phyloP scores from a whole-genome alignment of 2,888 invertebrate genomes.

The Cistogaster globosa region DNA sequence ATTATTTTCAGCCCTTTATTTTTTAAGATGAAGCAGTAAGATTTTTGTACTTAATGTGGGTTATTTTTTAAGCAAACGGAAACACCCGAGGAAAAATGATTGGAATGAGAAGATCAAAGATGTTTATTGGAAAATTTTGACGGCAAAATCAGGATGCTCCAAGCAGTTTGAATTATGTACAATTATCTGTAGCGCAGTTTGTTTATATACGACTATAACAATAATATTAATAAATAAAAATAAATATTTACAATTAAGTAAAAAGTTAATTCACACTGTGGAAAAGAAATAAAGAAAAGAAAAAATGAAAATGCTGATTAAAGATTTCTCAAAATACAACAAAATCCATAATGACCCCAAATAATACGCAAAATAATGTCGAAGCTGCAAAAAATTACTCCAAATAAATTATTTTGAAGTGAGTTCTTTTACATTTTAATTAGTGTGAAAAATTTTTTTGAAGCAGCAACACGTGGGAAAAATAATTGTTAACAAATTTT shows the following conservation, averaged over 20 bases:
- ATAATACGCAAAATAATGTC: neutral
- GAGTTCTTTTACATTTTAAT: slow-evolving; percentile 74
- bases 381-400: neutral
- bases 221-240: no score
- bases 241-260: neutral
- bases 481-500: neutral
- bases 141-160: no score
- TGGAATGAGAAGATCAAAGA: no score
- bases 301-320: slow-evolving; percentile 7
- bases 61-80: no score
- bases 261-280: neutral
- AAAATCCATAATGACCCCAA: neutral
- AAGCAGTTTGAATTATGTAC: no score
- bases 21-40: no score
- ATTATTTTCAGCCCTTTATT: no score
- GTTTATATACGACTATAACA: no score
- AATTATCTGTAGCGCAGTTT: no score
- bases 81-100: no score
- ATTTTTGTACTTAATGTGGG: no score
- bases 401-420: neutral
- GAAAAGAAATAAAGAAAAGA: neutral
- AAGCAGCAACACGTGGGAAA: neutral
- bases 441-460: neutral
- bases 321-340: neutral
- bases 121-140: no score